A percentile compares a stretch with the other conserved stretches of the same genome.
Evolutionary conservation across 2,113 vertebrate species (phyloP).

Genomic region (Pomatostomus ruficeps): DNA sequence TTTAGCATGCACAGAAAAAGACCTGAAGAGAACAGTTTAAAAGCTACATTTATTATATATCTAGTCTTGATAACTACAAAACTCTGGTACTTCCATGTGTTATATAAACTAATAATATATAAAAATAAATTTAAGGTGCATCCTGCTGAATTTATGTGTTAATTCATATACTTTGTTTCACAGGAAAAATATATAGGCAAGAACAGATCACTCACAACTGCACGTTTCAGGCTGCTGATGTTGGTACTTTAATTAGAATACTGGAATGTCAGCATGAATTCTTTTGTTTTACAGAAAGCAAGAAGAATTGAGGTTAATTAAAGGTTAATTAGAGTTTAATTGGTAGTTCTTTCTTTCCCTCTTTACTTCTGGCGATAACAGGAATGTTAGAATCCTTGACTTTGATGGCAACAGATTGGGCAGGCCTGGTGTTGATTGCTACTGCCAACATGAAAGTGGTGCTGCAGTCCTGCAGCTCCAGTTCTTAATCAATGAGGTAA

Average conservation of each 20-base stretch:
- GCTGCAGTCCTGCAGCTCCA: slow-evolving; percentile 93
- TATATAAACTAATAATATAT: not conserved
- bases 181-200: not conserved
- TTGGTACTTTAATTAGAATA: slow-evolving; percentile 13
- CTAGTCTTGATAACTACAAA: not conserved
- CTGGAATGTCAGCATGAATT: slow-evolving; percentile 7
- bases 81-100: not conserved
- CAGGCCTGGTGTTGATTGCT: slow-evolving; percentile 93
- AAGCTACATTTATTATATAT: not conserved
- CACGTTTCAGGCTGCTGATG: not conserved
- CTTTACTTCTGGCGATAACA: slow-evolving; percentile 7
- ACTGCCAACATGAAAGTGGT: slow-evolving; percentile 94
- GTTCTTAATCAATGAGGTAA: slow-evolving; percentile 99
- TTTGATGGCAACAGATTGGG: slow-evolving; percentile 84
- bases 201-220: not conserved
- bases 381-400: slow-evolving; percentile 81
- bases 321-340: slow-evolving; percentile 37
- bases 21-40: not conserved
- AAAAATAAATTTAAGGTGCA: not conserved
- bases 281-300: slow-evolving; percentile 38
- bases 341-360: not conserved
- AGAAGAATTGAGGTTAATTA: slow-evolving; percentile 19
- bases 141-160: not conserved
- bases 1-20: not conserved
- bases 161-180: not conserved